Conservation (phyloP, 2,113 vertebrate genomes). For the Oncorhynchus clarkii region DNA sequence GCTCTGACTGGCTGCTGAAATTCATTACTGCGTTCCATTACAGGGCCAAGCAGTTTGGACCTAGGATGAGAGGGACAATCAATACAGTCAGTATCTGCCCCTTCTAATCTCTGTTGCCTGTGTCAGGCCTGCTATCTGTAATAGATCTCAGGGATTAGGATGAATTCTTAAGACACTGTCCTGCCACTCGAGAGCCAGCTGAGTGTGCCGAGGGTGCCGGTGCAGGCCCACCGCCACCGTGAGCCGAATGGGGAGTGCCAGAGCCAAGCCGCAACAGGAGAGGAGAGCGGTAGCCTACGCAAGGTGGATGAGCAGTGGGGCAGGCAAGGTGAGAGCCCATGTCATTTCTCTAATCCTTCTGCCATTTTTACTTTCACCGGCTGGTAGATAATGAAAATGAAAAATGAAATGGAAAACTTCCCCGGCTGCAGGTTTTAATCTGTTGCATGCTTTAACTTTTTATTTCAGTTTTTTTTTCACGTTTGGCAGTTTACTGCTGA, state of each 20-base stretch:
- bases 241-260: constrained; percentile 52
- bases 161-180: constrained; percentile 70
- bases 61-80: constrained; percentile 70
- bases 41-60: constrained; percentile 61
- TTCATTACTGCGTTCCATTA: constrained; percentile 72
- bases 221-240: constrained; percentile 35
- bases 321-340: constrained; percentile 71
- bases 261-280: constrained; percentile 18
- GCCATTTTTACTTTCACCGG: constrained; percentile 79
- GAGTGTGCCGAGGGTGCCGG: constrained; percentile 22
- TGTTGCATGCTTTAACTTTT: constrained; percentile 66
- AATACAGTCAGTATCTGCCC: constrained; percentile 76
- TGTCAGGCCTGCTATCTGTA: constrained; percentile 75
- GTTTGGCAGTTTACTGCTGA: constrained; percentile 54
- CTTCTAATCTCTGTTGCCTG: constrained; percentile 76
- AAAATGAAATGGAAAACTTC: constrained; percentile 77
- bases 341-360: constrained; percentile 82
- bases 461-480: constrained; percentile 30
- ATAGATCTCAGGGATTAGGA: constrained; percentile 79
- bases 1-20: constrained; percentile 63
- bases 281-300: constrained; percentile 30
- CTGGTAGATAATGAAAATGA: constrained; percentile 78
- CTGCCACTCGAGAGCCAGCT: constrained; percentile 28
- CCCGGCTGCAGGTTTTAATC: constrained; percentile 65
- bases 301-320: constrained; percentile 64